Conservation (phyloP, 2,797 vertebrate species). For the Scolopax rusticola region DNA sequence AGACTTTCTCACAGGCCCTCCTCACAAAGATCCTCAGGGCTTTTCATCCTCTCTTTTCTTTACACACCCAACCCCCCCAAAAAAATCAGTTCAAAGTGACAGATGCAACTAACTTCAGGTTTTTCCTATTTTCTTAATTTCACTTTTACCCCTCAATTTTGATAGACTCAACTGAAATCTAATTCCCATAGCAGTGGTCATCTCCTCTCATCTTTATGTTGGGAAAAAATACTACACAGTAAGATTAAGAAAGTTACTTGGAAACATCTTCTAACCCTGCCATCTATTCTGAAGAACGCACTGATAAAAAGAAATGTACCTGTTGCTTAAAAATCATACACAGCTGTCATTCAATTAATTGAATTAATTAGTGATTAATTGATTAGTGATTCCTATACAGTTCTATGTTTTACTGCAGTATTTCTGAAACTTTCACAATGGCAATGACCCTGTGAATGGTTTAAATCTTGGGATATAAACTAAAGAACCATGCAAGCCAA, state of each 20-base stretch:
- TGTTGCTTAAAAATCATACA: not conserved
- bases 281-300: not conserved
- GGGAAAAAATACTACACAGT: not conserved
- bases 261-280: not conserved
- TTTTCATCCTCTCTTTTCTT: constrained; percentile 55
- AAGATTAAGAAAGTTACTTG: not conserved
- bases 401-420: not conserved
- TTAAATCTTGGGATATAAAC: not conserved
- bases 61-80: not conserved
- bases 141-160: not conserved
- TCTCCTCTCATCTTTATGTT: not conserved
- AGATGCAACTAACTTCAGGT: constrained; percentile 42
- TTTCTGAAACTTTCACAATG: not conserved
- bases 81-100: constrained; percentile 45
- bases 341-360: not conserved
- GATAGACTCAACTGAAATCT: not conserved
- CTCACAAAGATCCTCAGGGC: constrained; percentile 63
- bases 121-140: not conserved
- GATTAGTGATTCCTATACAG: not conserved
- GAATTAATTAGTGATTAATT: not conserved
- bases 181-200: not conserved
- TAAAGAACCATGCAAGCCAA: not conserved
- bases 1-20: constrained; percentile 74
- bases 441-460: not conserved
- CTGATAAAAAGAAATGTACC: not conserved